A percentile compares a stretch with the other conserved stretches of the same genome.
phyloP scores from a whole-genome alignment of 2,797 vertebrate genomes.

The Eurystomus glaucurus region DNA sequence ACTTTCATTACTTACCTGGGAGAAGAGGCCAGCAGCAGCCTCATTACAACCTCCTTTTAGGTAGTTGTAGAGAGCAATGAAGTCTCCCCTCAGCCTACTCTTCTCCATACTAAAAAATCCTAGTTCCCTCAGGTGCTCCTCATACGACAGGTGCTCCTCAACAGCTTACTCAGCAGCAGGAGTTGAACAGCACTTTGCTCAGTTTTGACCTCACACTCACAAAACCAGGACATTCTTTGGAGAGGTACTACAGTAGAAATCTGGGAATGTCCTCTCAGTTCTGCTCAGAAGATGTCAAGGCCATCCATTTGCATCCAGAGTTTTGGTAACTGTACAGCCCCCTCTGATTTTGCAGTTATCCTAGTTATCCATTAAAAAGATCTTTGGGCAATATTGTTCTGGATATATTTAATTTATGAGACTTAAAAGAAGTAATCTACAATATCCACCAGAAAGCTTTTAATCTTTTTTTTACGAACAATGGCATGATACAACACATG shows the following conservation, averaged over 20 bases:
- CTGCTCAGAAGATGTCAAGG: not conserved
- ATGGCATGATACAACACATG: not conserved
- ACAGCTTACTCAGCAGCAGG: not conserved
- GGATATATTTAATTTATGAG: not conserved
- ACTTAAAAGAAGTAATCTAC: not conserved
- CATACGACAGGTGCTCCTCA: no score
- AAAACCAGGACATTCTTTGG: not conserved
- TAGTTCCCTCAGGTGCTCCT: no score
- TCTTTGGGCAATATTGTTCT: not conserved
- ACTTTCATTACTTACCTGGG: no score
- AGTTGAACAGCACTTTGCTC: not conserved
- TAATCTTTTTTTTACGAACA: not conserved
- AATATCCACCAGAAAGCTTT: not conserved
- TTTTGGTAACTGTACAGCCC: not conserved
- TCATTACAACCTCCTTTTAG: no score
- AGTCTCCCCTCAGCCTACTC: no score
- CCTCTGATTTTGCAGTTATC: not conserved
- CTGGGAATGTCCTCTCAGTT: not conserved
- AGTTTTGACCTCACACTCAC: not conserved
- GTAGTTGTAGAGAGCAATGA: no score
- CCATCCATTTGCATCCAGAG: not conserved
- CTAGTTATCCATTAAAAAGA: not conserved
- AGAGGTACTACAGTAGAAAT: not conserved
- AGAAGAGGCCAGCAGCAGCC: no score
- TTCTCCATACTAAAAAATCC: no score